Evolutionary conservation across 2,113 vertebrate species (phyloP), one percentile per base, ranked within the genome.

Genomic region (Onychostoma macrolepis): DNA sequence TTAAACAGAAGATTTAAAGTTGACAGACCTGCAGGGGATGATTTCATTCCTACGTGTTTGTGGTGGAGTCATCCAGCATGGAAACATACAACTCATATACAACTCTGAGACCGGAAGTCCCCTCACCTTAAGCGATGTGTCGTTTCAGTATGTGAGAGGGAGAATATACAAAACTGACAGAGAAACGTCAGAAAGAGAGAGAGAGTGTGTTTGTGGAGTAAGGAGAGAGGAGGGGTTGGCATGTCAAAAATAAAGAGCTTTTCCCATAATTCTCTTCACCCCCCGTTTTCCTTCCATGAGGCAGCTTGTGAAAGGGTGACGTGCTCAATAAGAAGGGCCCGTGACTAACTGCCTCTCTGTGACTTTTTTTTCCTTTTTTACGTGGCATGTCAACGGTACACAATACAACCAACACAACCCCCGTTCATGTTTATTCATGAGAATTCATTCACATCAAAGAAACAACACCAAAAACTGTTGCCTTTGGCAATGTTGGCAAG

Each of bases 391-490:
- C 86, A 85, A 58, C 61, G 84, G 67, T 79, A 65, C 79, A 88
- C 90, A 89, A 90, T 91, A 43, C 87, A 81, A 80, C 83, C 87
- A 87, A 89, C 81, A 86, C 85, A 86, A 48, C n/a, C 86, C 72
- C 87, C 81, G 75, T 80, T 91, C 87, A 89, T 90, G 89, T 87
- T 86, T 90, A 90, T 89, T 90, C 90, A 91, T 91, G 83, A 87
- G 76, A 43, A 72, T 38, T 78, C 63, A 74, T 89, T 86, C 89
- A 88, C 72, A 87, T 91, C 88, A 88, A 88, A 88, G 86, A 79
- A 53, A 9, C 15, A 53, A 33, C 38, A 72, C 75, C 79, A 56
- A 84, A 76, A 90, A 86, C 78, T 36, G 83, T 84, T 84, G 83
- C 84, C 88, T 85, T 80, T 56, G 74, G 87, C 77, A n/a, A 33